Evolutionary conservation across 2,888 invertebrate genomes (phyloP).

Genomic region (Epiblema foenella): DNA sequence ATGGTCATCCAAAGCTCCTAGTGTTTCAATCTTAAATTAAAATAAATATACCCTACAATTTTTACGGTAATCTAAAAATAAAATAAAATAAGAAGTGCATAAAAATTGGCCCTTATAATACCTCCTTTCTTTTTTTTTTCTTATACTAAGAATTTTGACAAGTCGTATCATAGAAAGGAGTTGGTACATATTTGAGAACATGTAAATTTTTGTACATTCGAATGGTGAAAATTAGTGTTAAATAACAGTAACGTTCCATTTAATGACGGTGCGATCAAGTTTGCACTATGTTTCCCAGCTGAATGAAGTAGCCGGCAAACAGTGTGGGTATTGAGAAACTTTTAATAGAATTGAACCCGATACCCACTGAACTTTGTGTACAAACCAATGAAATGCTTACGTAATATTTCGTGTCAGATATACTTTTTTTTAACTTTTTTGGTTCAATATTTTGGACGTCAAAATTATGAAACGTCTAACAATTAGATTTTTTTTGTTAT

Average conservation of each 20-base stretch:
- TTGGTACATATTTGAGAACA: too few relatives aligned
- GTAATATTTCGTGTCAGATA: constrained; percentile 31
- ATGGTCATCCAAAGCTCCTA: too few relatives aligned
- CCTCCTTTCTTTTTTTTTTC: too few relatives aligned
- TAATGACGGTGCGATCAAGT: constrained; percentile 42
- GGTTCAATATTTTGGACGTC: not conserved
- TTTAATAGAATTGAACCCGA: constrained; percentile 65
- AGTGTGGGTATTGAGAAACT: constrained; percentile 62
- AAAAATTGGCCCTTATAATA: too few relatives aligned
- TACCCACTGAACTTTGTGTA: constrained; percentile 45
- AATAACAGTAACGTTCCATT: constrained; percentile 3
- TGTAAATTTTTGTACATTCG: too few relatives aligned
- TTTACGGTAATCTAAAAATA: too few relatives aligned
- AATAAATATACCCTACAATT: too few relatives aligned
- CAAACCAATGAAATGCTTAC: constrained; percentile 55
- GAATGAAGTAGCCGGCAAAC: constrained; percentile 50
- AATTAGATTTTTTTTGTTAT: too few relatives aligned
- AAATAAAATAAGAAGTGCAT: too few relatives aligned
- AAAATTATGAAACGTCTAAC: not conserved
- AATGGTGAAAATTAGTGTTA: not conserved
- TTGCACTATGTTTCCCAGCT: constrained; percentile 48
- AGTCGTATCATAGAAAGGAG: too few relatives aligned
- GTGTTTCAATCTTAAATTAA: too few relatives aligned
- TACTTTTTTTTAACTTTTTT: not conserved
- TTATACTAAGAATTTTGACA: too few relatives aligned